Percentiles rank a stretch among this genome's conserved stretches.
phyloP scores from a whole-genome alignment of 1,140 invertebrate genomes.

The Rhopalosiphum padi region DNA sequence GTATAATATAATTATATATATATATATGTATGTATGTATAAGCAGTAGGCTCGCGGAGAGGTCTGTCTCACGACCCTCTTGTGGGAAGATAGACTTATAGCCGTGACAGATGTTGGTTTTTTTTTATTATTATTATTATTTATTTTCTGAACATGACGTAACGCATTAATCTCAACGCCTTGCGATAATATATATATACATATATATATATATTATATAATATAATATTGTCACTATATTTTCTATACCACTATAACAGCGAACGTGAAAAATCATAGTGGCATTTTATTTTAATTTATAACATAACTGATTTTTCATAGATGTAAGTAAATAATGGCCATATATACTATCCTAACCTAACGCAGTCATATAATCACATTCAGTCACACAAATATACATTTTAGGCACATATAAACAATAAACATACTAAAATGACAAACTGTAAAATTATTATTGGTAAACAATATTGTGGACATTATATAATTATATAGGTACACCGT shows the following conservation, averaged over 20 bases:
- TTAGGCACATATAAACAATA: no score
- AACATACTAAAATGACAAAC: neutral
- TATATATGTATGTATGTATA: neutral
- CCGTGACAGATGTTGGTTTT: constrained; percentile 46
- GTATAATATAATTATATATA: neutral
- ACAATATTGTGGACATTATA: neutral
- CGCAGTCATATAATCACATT: no score
- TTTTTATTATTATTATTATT: constrained; percentile 42
- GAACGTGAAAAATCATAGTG: neutral
- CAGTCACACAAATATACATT: no score
- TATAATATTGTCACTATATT: constrained; percentile 2
- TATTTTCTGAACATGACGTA: constrained; percentile 35
- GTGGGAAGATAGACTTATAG: constrained; percentile 35
- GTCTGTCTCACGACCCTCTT: constrained; percentile 53
- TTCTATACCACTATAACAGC: neutral
- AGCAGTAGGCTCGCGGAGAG: neutral
- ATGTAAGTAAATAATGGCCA: neutral
- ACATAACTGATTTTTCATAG: neutral
- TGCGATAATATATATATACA: neutral
- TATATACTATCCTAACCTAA: neutral
- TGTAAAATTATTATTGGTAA: neutral
- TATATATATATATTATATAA: neutral
- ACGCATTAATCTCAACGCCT: constrained; percentile 25
- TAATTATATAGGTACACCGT: neutral
- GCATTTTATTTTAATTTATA: neutral